Conservation (phyloP, 2,113 vertebrate genomes). For the Poeciliopsis prolifica region DNA sequence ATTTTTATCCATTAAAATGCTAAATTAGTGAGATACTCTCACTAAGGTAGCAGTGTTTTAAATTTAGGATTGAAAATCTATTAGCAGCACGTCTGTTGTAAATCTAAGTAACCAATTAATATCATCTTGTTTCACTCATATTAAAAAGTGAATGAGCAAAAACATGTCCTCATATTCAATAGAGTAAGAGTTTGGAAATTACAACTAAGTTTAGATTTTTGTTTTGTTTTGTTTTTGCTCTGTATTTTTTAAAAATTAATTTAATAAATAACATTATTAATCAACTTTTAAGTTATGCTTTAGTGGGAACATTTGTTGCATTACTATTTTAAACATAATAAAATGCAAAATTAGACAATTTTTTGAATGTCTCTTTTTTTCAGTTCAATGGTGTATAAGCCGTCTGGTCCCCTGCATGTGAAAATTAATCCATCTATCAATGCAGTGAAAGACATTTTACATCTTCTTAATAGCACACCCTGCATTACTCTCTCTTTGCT, state of each 20-base stretch:
- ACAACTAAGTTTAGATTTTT: too few species aligned
- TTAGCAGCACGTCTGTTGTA: not conserved
- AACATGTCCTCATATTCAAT: too few species aligned
- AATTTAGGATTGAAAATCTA: not conserved
- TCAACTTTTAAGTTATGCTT: too few species aligned
- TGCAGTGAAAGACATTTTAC: not conserved
- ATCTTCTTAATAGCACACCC: constrained; percentile 14
- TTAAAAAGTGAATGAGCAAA: too few species aligned
- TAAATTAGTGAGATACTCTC: not conserved
- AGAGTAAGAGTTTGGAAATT: too few species aligned
- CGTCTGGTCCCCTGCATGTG: not conserved
- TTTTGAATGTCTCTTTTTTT: not conserved
- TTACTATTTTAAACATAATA: too few species aligned
- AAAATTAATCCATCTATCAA: not conserved
- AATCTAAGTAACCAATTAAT: not conserved
- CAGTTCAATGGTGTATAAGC: not conserved
- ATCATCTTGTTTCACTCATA: not conserved
- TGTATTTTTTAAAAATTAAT: not conserved
- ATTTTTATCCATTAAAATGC: not conserved
- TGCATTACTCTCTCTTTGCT: not conserved
- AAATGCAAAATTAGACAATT: not conserved
- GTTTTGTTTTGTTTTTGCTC: too few species aligned
- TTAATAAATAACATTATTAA: not conserved
- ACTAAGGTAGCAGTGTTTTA: not conserved
- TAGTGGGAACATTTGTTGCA: too few species aligned